Percentiles rank a stretch among this genome's conserved stretches.
These are phyloP conservation scores for Acleris emargana DNA, from an alignment of 2,888 invertebrate species.

Conservation along the genomic window DNA sequence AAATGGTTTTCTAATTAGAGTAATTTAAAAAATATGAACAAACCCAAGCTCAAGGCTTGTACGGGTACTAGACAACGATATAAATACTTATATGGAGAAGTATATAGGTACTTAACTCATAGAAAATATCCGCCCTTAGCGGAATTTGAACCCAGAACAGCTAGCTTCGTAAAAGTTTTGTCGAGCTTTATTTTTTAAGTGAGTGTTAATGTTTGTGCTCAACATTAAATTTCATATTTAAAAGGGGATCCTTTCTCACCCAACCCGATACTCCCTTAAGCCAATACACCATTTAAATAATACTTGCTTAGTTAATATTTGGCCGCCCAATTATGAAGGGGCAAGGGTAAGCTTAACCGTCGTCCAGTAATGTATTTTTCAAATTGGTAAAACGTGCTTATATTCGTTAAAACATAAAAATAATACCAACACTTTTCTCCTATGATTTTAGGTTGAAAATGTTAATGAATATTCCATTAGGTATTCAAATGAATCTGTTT, in stretches of 20 bases:
- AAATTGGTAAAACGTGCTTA: background rate
- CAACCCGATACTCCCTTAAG: background rate
- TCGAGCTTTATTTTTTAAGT: too few relatives aligned
- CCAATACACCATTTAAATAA: constrained; percentile 7
- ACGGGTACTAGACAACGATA: too few relatives aligned
- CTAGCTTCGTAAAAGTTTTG: too few relatives aligned
- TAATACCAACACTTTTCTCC: background rate
- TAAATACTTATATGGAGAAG: too few relatives aligned
- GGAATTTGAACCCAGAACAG: too few relatives aligned
- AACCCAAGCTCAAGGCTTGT: too few relatives aligned
- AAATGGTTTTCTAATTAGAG: too few relatives aligned
- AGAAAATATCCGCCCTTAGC: too few relatives aligned
- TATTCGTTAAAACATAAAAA: background rate
- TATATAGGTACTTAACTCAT: too few relatives aligned
- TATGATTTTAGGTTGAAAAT: background rate
- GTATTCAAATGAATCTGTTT: background rate
- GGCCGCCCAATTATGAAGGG: constrained; percentile 9
- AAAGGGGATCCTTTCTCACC: constrained; percentile 1
- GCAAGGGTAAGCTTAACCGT: constrained; percentile 2
- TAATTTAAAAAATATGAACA: too few relatives aligned
- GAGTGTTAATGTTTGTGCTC: background rate
- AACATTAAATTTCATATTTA: background rate
- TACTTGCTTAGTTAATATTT: constrained; percentile 17
- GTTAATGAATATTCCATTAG: constrained; percentile 3
- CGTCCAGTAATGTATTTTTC: background rate